These are phyloP conservation scores for Pararge aegeria DNA, from an alignment of 1,140 invertebrate species.

Conservation along the genomic window DNA sequence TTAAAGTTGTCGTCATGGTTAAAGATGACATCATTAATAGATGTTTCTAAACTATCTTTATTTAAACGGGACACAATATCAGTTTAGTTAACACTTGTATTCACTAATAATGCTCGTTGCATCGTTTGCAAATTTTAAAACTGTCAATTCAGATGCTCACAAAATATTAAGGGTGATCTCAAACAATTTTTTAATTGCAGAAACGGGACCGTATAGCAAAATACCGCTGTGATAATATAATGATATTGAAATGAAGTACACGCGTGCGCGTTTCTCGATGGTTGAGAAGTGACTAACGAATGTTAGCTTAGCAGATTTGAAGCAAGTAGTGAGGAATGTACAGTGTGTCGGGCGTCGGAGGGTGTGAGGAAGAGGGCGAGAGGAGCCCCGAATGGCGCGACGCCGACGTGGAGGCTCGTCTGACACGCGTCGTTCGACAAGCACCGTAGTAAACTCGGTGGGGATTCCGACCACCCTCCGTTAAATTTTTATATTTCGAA, in stretches of 20 bases:
- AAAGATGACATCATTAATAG: conserved; percentile 58
- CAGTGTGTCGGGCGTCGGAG: conserved; percentile 18
- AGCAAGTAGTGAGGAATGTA: conserved; percentile 47
- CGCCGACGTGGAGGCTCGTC: conserved; percentile 72
- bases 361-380: conserved; percentile 31
- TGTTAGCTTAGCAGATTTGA: conserved; percentile 31
- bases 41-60: conserved; percentile 30
- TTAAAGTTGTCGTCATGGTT: conserved; percentile 65
- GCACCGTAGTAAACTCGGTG: conserved; percentile 15
- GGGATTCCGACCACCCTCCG: conserved; percentile 27
- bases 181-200: neutral
- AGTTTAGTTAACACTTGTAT: conserved; percentile 16
- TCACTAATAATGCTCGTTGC: conserved; percentile 17
- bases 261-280: conserved; percentile 35
- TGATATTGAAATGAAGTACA: conserved; percentile 11
- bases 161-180: conserved; percentile 1
- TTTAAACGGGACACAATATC: conserved; percentile 26
- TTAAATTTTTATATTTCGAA: conserved; percentile 1
- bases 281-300: conserved; percentile 46
- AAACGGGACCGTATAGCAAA: neutral
- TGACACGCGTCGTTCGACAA: conserved; percentile 68
- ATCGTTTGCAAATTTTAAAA: conserved; percentile 13
- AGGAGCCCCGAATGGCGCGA: conserved; percentile 64
- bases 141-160: neutral
- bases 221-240: conserved; percentile 22